Conservation (phyloP, 2,888 invertebrate species). For the Dermolepida albohirtum region DNA sequence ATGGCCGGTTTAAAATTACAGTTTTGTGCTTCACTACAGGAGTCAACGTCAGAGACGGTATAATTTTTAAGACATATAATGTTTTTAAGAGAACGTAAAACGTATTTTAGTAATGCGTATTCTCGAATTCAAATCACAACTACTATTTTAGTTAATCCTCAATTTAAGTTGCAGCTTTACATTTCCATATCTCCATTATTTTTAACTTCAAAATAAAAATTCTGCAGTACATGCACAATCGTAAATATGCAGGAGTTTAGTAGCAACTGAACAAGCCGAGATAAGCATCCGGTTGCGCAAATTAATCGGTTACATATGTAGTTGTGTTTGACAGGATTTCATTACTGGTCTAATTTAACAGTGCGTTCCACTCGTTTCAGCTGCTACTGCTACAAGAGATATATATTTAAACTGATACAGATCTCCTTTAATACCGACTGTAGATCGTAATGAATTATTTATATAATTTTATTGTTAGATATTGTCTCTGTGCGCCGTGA, state of each 20-base stretch:
- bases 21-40: too few relatives aligned
- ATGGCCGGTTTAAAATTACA: too few relatives aligned
- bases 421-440: conserved; percentile 19
- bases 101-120: too few relatives aligned
- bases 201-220: conserved; percentile 12
- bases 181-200: background rate
- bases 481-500: conserved; percentile 30
- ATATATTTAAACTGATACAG: conserved; percentile 24
- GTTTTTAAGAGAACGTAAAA: too few relatives aligned
- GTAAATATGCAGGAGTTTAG: conserved; percentile 30
- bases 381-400: conserved; percentile 12
- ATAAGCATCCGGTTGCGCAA: conserved; percentile 50
- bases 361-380: conserved; percentile 47
- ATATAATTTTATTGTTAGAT: conserved; percentile 41
- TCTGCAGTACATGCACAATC: background rate
- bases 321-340: conserved; percentile 39
- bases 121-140: too few relatives aligned
- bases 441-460: conserved; percentile 44
- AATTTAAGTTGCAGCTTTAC: too few relatives aligned
- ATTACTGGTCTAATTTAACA: conserved; percentile 40
- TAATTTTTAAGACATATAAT: too few relatives aligned
- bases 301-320: conserved; percentile 47
- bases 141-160: too few relatives aligned
- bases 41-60: too few relatives aligned
- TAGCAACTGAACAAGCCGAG: conserved; percentile 10